These are phyloP conservation scores for Pogonocherus hispidulus DNA, from an alignment of 2,888 invertebrate genomes.

Conservation along the genomic window DNA sequence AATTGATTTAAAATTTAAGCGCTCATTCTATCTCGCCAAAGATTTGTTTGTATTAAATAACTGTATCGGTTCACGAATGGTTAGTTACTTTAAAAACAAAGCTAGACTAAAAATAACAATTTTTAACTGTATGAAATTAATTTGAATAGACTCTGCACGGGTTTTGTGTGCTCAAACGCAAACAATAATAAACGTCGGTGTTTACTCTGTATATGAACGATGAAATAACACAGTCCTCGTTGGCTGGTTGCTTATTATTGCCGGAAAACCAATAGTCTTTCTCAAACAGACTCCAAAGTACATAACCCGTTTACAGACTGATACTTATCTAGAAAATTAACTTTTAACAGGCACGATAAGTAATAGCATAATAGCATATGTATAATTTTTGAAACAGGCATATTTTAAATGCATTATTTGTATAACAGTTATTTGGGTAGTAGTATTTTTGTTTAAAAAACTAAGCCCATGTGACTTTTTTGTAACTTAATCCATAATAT, in stretches of 20 bases:
- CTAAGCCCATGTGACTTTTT: too few relatives aligned
- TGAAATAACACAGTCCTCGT: constrained; percentile 15
- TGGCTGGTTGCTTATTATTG: constrained; percentile 10
- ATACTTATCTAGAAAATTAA: too few relatives aligned
- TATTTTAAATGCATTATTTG: too few relatives aligned
- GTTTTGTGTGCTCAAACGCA: constrained; percentile 16
- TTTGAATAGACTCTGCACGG: constrained; percentile 21
- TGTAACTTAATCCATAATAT: too few relatives aligned
- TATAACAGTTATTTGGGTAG: too few relatives aligned
- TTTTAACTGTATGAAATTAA: constrained; percentile 18
- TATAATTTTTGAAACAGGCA: too few relatives aligned
- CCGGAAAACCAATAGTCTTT: neutral
- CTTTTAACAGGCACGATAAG: too few relatives aligned
- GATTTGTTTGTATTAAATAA: constrained; percentile 11
- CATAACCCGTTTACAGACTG: too few relatives aligned
- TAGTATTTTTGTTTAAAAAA: too few relatives aligned
- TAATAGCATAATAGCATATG: too few relatives aligned
- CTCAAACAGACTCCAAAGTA: too few relatives aligned
- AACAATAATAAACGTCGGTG: constrained; percentile 25
- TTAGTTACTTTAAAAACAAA: constrained; percentile 25
- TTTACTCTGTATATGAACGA: constrained; percentile 34
- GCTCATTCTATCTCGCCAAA: neutral
- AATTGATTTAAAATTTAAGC: constrained; percentile 11
- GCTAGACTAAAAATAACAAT: constrained; percentile 15
- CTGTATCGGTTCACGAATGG: constrained; percentile 7